A percentile compares a stretch with the other conserved stretches of the same genome.
phyloP scores from a whole-genome alignment of 2,113 vertebrate species.

The Macquaria ambigua region DNA sequence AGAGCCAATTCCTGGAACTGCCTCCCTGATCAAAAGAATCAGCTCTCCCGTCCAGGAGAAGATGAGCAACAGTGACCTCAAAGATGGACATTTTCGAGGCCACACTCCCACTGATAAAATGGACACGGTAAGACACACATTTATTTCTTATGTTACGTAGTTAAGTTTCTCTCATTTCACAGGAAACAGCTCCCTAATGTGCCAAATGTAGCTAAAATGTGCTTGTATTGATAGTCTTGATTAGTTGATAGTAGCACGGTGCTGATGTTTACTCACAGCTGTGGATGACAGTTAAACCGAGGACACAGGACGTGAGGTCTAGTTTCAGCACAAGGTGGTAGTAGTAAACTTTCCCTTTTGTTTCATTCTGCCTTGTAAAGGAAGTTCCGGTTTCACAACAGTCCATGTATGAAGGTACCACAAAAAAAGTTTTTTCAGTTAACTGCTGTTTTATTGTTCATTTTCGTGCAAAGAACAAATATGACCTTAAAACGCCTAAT shows the following conservation, averaged over 20 bases:
- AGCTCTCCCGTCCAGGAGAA: constrained; percentile 84
- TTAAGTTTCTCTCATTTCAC: not conserved
- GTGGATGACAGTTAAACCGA: constrained; percentile 56
- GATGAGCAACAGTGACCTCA: constrained; percentile 80
- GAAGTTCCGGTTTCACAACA: constrained; percentile 52
- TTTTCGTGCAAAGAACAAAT: not conserved
- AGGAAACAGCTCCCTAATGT: not conserved
- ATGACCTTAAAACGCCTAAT: not conserved
- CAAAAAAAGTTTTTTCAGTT: not conserved
- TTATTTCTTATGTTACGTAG: no score
- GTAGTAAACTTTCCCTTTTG: constrained; percentile 68
- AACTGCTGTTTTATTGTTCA: not conserved
- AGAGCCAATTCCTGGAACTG: constrained; percentile 84
- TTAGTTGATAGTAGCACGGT: not conserved
- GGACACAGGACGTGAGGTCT: constrained; percentile 65
- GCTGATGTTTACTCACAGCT: constrained; percentile 45
- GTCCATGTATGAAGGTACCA: not conserved
- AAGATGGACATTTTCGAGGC: constrained; percentile 85
- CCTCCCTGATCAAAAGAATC: constrained; percentile 81
- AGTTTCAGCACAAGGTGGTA: constrained; percentile 48
- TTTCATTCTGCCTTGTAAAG: constrained; percentile 41
- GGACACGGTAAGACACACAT: constrained; percentile 88
- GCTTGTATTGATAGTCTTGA: not conserved
- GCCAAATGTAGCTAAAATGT: not conserved
- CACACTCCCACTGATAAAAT: constrained; percentile 91